A percentile compares a stretch with the other conserved stretches of the same genome.
Evolutionary conservation across 2,888 invertebrate species (phyloP).

Genomic region (Habroteleia sp.): DNA sequence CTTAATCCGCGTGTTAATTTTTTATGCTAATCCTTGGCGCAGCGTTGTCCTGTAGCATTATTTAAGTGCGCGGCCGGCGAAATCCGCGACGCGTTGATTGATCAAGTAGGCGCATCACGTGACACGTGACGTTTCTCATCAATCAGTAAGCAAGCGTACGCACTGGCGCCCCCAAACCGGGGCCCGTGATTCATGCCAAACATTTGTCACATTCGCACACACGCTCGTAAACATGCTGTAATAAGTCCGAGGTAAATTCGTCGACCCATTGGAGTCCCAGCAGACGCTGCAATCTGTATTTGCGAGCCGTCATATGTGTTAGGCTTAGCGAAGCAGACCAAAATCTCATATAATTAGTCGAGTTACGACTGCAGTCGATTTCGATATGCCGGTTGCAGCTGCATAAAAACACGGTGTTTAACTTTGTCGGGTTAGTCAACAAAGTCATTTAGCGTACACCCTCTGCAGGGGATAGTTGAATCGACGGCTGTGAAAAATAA

Average conservation of each 20-base stretch:
- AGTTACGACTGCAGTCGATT: slow-evolving; percentile 28
- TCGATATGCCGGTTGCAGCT: too few species aligned
- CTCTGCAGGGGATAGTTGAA: too few species aligned
- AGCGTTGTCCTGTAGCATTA: slow-evolving; percentile 4
- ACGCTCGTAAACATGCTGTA: slow-evolving; percentile 40
- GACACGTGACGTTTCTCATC: slow-evolving; percentile 62
- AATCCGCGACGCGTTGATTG: slow-evolving; percentile 50
- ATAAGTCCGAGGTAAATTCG: slow-evolving; percentile 52
- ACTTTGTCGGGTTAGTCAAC: slow-evolving; percentile 12
- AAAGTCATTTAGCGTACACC: too few species aligned
- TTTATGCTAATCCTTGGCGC: slow-evolving; percentile 41
- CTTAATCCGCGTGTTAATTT: slow-evolving; percentile 52
- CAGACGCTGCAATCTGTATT: slow-evolving; percentile 37
- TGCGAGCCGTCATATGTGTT: slow-evolving; percentile 57
- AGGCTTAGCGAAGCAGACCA: slow-evolving; percentile 45
- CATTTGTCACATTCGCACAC: slow-evolving; percentile 60
- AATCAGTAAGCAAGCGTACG: slow-evolving; percentile 51
- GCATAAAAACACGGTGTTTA: slow-evolving; percentile 3
- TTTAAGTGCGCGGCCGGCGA: slow-evolving; percentile 23
- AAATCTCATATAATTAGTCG: slow-evolving; percentile 42
- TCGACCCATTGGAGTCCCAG: slow-evolving; percentile 38
- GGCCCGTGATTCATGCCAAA: slow-evolving; percentile 55
- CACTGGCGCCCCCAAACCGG: slow-evolving; percentile 18
- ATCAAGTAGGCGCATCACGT: slow-evolving; percentile 60
- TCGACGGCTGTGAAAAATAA: too few species aligned